Percentiles rank a stretch among this genome's conserved stretches.
phyloP scores from a whole-genome alignment of 2,797 vertebrate genomes.

The Tokudaia tokunoshimensis region DNA sequence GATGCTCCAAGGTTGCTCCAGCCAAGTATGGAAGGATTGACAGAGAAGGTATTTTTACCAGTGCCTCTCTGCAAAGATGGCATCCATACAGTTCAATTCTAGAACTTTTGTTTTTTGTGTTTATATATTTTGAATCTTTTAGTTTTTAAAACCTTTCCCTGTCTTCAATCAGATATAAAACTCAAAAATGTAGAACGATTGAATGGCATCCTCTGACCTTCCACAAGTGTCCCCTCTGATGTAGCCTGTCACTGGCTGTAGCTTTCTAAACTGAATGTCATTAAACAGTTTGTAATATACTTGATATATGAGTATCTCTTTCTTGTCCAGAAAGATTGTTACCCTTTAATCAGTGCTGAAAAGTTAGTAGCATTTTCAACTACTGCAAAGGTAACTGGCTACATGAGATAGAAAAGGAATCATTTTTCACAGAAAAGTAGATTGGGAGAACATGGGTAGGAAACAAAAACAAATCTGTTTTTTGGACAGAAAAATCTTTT shows the following conservation, averaged over 20 bases:
- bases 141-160: not conserved
- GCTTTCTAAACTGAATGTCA: conserved; percentile 35
- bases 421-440: not conserved
- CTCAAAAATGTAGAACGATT: not conserved
- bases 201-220: not conserved
- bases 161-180: conserved; percentile 42
- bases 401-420: conserved; percentile 46
- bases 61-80: not conserved
- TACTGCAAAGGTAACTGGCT: not conserved
- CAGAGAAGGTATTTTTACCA: not conserved
- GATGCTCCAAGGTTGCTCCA: not conserved
- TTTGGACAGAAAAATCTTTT: conserved; percentile 16
- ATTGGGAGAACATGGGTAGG: not conserved
- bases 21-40: not conserved
- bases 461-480: not conserved
- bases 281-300: conserved; percentile 20
- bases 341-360: conserved; percentile 23
- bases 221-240: not conserved
- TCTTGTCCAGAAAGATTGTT: conserved; percentile 3
- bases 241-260: not conserved
- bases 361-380: conserved; percentile 28
- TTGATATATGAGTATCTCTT: not conserved
- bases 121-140: not conserved
- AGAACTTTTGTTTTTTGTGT: not conserved
- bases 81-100: not conserved